These are phyloP conservation scores for Martes martes DNA, from an alignment of 2,113 vertebrate species.

Conservation along the genomic window DNA sequence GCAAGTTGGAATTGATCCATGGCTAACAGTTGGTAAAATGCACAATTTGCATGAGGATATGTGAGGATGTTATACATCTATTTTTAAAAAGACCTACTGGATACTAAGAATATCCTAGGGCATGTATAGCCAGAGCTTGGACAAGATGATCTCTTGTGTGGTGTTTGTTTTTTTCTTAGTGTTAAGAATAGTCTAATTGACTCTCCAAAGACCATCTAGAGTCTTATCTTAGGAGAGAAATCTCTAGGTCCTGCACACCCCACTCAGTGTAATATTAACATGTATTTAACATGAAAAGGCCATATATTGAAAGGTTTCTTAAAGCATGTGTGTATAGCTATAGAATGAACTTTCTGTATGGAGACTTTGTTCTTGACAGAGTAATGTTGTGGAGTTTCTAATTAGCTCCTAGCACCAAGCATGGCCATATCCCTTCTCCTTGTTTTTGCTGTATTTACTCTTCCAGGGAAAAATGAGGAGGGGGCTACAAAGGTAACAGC, in stretches of 20 bases:
- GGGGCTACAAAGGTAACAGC: background rate
- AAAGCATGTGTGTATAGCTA: background rate
- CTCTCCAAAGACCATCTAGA: background rate
- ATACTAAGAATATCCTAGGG: background rate
- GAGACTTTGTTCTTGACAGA: background rate
- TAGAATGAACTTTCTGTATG: background rate
- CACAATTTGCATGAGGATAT: conserved; percentile 14
- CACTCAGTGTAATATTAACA: background rate
- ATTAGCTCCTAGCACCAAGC: background rate
- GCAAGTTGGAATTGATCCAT: conserved; percentile 17
- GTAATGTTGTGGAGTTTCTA: background rate
- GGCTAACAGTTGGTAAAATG: background rate
- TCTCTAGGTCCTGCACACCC: background rate
- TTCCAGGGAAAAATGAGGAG: background rate
- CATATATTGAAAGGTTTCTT: background rate
- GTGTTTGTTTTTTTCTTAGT: background rate
- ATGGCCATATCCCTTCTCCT: background rate
- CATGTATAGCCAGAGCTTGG: background rate
- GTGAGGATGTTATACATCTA: background rate
- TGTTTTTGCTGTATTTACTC: conserved; percentile 14
- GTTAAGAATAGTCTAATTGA: background rate
- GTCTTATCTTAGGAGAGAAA: background rate
- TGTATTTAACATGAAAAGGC: background rate
- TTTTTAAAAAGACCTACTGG: conserved; percentile 11
- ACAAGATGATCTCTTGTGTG: background rate